These are phyloP conservation scores for Pangasianodon hypophthalmus DNA, from an alignment of 2,113 vertebrate genomes.

Conservation along the genomic window DNA sequence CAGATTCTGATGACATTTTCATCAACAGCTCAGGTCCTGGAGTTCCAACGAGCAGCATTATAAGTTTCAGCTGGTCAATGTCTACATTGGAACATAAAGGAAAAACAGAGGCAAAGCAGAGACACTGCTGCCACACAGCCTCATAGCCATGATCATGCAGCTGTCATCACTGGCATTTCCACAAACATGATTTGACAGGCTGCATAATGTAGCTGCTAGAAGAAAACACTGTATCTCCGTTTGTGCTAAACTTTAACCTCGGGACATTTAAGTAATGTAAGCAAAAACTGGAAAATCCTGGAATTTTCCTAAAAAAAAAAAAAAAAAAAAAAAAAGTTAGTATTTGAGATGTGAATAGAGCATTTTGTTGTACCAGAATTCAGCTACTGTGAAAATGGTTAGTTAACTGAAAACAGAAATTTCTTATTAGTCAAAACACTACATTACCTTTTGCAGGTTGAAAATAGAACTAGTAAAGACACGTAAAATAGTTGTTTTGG, in stretches of 20 bases:
- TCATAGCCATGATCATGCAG: conserved; percentile 6
- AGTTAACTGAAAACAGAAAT: background rate
- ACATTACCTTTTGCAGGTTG: background rate
- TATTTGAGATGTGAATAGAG: background rate
- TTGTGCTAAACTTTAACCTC: background rate
- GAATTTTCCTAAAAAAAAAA: background rate
- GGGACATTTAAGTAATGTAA: background rate
- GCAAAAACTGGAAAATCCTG: background rate
- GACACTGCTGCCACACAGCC: conserved; percentile 19
- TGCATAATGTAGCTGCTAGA: background rate
- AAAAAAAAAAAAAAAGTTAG: background rate
- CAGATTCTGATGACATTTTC: conserved; percentile 99
- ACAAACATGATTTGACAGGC: background rate
- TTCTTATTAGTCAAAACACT: background rate
- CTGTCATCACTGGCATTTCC: conserved; percentile 26
- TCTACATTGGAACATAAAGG: conserved; percentile 96
- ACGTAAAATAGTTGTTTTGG: background rate
- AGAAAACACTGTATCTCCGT: background rate
- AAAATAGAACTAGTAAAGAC: background rate
- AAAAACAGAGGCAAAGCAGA: conserved; percentile 76
- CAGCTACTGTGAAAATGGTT: background rate
- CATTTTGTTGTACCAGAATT: background rate
- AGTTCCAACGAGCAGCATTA: conserved; percentile 98
- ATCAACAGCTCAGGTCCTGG: conserved; percentile 97
- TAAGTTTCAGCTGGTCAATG: conserved; percentile 99